phyloP scores from a whole-genome alignment of 2,113 vertebrate species.

The Meleagris gallopavo region DNA sequence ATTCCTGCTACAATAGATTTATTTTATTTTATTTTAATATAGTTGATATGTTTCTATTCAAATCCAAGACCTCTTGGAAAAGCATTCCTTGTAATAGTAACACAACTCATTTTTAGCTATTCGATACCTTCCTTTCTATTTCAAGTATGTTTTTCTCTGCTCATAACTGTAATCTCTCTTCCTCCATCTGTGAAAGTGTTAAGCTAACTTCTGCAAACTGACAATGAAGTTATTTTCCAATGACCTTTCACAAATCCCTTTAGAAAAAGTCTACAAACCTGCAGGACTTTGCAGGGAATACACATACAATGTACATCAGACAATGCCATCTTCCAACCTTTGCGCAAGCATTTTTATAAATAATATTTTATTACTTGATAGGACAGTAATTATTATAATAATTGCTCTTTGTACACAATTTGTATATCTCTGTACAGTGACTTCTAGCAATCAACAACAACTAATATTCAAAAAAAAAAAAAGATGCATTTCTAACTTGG shows the following conservation, averaged over 20 bases:
- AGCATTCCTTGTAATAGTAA: background rate
- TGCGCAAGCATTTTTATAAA: background rate
- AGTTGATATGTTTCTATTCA: background rate
- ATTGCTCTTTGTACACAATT: background rate
- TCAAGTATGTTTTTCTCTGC: background rate
- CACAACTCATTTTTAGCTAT: background rate
- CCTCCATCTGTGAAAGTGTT: too few species aligned
- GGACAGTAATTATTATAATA: background rate
- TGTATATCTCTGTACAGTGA: background rate
- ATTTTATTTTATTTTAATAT: background rate
- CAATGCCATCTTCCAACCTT: background rate
- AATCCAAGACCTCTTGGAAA: background rate
- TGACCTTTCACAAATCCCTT: background rate
- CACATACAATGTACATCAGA: background rate
- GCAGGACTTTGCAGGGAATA: background rate
- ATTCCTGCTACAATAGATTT: background rate
- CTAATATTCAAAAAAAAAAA: background rate
- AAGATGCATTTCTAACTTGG: background rate
- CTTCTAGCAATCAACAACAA: background rate
- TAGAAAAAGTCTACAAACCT: background rate
- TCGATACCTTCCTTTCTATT: background rate
- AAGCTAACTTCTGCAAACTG: background rate
- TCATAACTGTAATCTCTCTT: background rate
- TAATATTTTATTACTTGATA: background rate
- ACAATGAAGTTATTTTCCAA: background rate